Conservation (phyloP, 2,888 invertebrate genomes). For the Dryobotodes eremita region DNA sequence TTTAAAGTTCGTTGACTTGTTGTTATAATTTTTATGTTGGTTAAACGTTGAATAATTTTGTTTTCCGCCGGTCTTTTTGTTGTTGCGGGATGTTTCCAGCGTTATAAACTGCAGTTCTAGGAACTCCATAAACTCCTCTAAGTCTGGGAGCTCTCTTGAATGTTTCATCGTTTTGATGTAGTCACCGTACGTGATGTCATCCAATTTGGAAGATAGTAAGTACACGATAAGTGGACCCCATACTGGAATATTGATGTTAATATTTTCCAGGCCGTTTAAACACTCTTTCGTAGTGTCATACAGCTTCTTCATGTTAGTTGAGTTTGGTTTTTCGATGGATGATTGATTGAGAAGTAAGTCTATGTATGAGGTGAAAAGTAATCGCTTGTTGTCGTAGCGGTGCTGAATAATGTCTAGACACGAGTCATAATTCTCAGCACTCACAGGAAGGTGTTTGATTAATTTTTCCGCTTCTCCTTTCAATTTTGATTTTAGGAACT, state of each 20-base stretch:
- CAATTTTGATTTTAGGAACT: slow-evolving; percentile 2
- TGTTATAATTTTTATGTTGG: neutral
- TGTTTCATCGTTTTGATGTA: slow-evolving; percentile 11
- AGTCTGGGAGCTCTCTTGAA: slow-evolving; percentile 4
- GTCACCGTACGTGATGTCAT: slow-evolving; percentile 14
- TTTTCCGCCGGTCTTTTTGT: neutral
- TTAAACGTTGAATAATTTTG: neutral
- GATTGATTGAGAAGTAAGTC: neutral
- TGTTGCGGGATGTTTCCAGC: slow-evolving; percentile 1
- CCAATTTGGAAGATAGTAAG: slow-evolving; percentile 8
- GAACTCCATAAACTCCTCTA: slow-evolving; percentile 6
- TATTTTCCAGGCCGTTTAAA: slow-evolving; percentile 4
- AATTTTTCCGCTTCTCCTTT: neutral
- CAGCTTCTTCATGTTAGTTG: slow-evolving; percentile 6
- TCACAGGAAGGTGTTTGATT: slow-evolving; percentile 9
- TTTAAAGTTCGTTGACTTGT: slow-evolving; percentile 10
- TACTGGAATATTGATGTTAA: neutral
- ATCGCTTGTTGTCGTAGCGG: slow-evolving; percentile 1
- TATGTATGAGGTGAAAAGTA: neutral
- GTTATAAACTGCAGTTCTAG: slow-evolving; percentile 10
- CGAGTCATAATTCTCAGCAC: slow-evolving; percentile 8
- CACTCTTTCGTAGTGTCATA: slow-evolving; percentile 9
- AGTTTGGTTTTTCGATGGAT: neutral
- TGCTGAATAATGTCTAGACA: slow-evolving; percentile 7
- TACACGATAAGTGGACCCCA: slow-evolving; percentile 6